Evolutionary conservation across 64 coral and sea anemone genomes (phyloP).

Genomic region (Platygyra sinensis): DNA sequence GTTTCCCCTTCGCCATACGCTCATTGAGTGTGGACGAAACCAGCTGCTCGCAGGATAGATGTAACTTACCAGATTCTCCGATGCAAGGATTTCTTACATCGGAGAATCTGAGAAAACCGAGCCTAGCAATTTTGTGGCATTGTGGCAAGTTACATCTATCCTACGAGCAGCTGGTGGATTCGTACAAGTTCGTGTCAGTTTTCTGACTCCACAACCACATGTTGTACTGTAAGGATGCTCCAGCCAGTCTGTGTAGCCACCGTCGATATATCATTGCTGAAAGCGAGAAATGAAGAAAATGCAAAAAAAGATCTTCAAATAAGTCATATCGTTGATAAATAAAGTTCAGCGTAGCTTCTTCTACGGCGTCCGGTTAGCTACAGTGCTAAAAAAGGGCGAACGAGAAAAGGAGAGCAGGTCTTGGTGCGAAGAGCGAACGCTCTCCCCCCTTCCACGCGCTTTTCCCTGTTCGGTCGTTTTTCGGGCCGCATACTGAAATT

Average conservation of each 20-base stretch:
- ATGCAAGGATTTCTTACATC: not conserved
- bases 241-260: not conserved
- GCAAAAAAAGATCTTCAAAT: no score
- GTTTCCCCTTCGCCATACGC: no score
- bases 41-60: not conserved
- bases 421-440: no score
- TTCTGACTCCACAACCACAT: not conserved
- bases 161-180: no score
- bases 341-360: no score
- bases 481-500: no score
- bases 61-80: not conserved
- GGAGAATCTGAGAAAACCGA: not conserved
- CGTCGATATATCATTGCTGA: conserved; percentile 4
- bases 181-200: not conserved
- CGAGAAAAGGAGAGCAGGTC: no score
- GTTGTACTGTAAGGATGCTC: not conserved
- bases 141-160: not conserved
- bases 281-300: not conserved
- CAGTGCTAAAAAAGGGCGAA: no score
- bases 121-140: not conserved
- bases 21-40: not conserved
- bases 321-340: no score
- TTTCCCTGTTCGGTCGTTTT: no score
- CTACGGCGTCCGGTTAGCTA: no score
- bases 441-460: no score